Base-by-base conservation (phyloP, 2,113 vertebrate species). In the Ictidomys tridecemlineatus region DNA sequence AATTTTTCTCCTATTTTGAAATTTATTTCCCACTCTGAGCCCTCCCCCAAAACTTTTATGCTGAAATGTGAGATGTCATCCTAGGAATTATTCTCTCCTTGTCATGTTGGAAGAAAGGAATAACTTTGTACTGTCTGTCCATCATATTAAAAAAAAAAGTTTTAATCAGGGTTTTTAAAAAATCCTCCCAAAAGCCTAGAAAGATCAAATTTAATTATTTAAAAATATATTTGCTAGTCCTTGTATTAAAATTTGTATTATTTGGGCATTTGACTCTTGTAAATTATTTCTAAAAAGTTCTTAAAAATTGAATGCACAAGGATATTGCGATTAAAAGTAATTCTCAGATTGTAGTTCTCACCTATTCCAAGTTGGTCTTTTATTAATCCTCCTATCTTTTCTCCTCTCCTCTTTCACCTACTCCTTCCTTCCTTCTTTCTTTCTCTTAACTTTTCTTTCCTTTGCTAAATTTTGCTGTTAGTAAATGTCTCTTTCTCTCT, bases 81-180 rank as follows among this genome's bases (percentile, higher is more conserved):
- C 9, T 30, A 85, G 14, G 6, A 11, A 93, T 97, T 97, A 45
- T 37, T 83, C 26, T 67, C 77, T 34, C 42, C n/a, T 80, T 79
- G n/a, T 48, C 39, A 32, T 83, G 18, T 77, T 96, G 79, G 90
- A 85, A 83, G 93, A 91, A 94, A 88, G 24, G 89, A 76, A 22
- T 45, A 67, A 92, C 56, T 58, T 58, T n/a, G 4, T 89, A 39
- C 74, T 37, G 37, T 82, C 8, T 92, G 28, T 97, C 74, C 69
- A 77, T 95, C 63, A 32, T 91, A 89, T 93, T 42, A 45, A 45
- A 86, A 13, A 51, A 86, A 89, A 8, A 85, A 69, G 22, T 91
- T 85, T 67, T 61, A 79, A 16, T 95, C 61, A 17, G 8, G 51
- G 14, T 42, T 91, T 93, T 82, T 56, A 18, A 86, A 93, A 80